Conservation (phyloP, 1,140 invertebrate species). For the Pinna nobilis region DNA sequence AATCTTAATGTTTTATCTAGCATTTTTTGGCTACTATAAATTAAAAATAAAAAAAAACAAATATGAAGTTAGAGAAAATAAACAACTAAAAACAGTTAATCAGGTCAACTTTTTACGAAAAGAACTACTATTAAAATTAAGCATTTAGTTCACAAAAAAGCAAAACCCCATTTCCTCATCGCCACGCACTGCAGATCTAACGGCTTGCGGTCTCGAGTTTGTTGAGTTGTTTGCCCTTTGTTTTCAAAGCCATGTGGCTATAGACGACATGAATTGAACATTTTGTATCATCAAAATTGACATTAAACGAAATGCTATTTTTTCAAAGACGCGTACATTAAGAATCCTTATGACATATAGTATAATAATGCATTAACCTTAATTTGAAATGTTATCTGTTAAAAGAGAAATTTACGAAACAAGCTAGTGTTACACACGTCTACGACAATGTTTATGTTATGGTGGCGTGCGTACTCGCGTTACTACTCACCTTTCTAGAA, state of each 20-base stretch:
- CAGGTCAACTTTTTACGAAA: too few species aligned
- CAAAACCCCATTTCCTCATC: too few species aligned
- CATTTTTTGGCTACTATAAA: too few species aligned
- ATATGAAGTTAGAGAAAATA: too few species aligned
- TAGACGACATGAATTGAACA: slow-evolving; percentile 20
- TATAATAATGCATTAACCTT: slow-evolving; percentile 28
- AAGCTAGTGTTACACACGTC: slow-evolving; percentile 49
- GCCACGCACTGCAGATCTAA: too few species aligned
- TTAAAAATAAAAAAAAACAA: too few species aligned
- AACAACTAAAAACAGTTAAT: too few species aligned
- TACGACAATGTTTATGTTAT: slow-evolving; percentile 67
- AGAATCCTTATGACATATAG: slow-evolving; percentile 5
- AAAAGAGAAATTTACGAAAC: slow-evolving; percentile 48
- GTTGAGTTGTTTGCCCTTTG: slow-evolving; percentile 55
- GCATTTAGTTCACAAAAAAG: too few species aligned
- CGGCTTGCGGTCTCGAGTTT: too few species aligned
- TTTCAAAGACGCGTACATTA: neutral
- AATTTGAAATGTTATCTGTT: slow-evolving; percentile 1
- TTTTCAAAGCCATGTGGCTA: slow-evolving; percentile 59
- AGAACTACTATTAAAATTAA: too few species aligned
- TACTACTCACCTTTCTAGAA: slow-evolving; percentile 62
- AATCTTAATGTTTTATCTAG: too few species aligned
- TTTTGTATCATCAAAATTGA: slow-evolving; percentile 31
- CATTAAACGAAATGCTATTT: neutral
- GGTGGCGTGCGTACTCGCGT: slow-evolving; percentile 57